Base-by-base conservation (phyloP, 2,797 vertebrate species). In the Kryptopterus vitreolus region DNA sequence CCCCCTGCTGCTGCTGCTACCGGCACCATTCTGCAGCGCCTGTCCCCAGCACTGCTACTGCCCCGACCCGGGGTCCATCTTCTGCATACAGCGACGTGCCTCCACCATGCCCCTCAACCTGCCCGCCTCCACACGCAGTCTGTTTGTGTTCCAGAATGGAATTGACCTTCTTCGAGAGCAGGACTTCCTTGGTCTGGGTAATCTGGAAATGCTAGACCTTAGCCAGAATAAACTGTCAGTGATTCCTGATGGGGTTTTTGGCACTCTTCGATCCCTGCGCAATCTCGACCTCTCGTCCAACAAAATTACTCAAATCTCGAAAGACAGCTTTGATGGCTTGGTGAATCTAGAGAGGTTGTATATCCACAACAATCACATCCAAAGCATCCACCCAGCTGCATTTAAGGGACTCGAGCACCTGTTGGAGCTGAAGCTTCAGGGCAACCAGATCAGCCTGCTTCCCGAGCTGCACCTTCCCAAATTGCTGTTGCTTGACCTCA, bases 231-330 rank as follows among this genome's bases (percentile, higher is more conserved):
- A 93, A 69, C 91, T 99, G 72, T 76, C 83, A n/a, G 93, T 92
- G 85, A 92, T 99, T 86, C 96, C 96, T 1, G 91, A 91, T 0
- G 85, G 93, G 2, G 93, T 95, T 53, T 99, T 99, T 86, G 93
- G 92, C 86, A 93, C 94, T 10, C 92, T 99, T 16, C 85, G 89
- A 0, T 92, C 94, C 76, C 92, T 99, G 0, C 93, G 91, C 87
- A 99, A 99, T 90, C 91, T 99, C 72, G 98, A 99, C 86, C 90
- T 99, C 58, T 97, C 97, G 0, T 91, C 92, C 26, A 99, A 99
- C 88, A 88, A 90, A 76, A 95, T 99, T 65, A 93, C 87, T 0
- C 95, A 96, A 87, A 94, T 99, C 86, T 93, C 94, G 78, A 96
- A 95, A 0, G 93, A 94, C 86, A 97, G 95, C 78, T 99, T 99